Conservation (phyloP, 2,888 invertebrate species). For the Lasioglossum vierecki region DNA sequence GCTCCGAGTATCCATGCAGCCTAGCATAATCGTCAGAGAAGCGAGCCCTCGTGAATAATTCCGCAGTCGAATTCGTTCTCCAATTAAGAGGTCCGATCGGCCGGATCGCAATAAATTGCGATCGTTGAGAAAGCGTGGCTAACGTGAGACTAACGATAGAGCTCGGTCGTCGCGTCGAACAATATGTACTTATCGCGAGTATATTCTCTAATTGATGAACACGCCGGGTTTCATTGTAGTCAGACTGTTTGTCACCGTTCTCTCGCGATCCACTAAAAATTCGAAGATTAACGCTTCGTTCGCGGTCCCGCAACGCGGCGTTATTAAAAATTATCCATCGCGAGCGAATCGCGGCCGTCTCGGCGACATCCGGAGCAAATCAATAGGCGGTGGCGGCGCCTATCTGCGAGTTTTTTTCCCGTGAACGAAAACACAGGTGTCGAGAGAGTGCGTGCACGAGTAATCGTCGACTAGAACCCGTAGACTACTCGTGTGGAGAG, state of each 20-base stretch:
- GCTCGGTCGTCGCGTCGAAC: conserved; percentile 56
- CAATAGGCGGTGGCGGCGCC: neutral
- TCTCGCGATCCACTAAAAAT: neutral
- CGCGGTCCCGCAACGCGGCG: conserved; percentile 17
- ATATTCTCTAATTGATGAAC: conserved; percentile 23
- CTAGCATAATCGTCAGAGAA: conserved; percentile 55
- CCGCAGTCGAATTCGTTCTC: conserved; percentile 67
- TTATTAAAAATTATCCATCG: conserved; percentile 25
- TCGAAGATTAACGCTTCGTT: conserved; percentile 31
- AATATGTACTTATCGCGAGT: conserved; percentile 67
- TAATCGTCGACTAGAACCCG: neutral
- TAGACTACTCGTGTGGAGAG: conserved; percentile 10
- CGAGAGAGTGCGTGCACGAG: neutral
- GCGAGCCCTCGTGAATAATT: conserved; percentile 65
- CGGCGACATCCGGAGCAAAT: conserved; percentile 7
- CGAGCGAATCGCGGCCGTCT: neutral
- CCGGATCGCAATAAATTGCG: conserved; percentile 46
- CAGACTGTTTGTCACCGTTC: conserved; percentile 26
- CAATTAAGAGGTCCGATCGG: conserved; percentile 66
- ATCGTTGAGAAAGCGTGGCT: conserved; percentile 65
- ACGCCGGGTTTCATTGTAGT: conserved; percentile 8
- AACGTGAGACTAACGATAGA: conserved; percentile 57
- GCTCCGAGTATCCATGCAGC: conserved; percentile 51
- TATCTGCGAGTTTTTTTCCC: neutral
- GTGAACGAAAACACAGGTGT: neutral